Percentiles rank a stretch among this genome's conserved stretches.
These are phyloP conservation scores for Eupithecia vulgata DNA, from an alignment of 2,888 invertebrate species.

Conservation along the genomic window DNA sequence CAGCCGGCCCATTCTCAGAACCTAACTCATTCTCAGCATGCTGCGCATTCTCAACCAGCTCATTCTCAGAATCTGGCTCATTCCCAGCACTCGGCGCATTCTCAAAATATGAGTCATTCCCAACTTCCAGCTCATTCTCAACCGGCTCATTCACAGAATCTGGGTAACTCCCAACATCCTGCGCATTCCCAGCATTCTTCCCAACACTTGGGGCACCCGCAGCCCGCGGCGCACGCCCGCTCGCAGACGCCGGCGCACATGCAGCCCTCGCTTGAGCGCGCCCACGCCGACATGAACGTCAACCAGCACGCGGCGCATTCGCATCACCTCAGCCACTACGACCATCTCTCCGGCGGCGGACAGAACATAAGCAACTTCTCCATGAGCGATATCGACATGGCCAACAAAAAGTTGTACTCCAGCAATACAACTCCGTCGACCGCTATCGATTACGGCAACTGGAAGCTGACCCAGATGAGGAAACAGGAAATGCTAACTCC, in stretches of 20 bases:
- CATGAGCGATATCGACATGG: slow-evolving; percentile 75
- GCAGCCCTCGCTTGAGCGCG: slow-evolving; percentile 13
- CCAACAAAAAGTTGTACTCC: slow-evolving; percentile 75
- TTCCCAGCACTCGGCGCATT: slow-evolving; percentile 16
- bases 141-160: slow-evolving; percentile 12
- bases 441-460: slow-evolving; percentile 74
- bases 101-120: slow-evolving; percentile 9
- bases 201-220: slow-evolving; percentile 3
- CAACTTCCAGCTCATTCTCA: slow-evolving; percentile 17
- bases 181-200: slow-evolving; percentile 17
- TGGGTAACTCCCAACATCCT: slow-evolving; percentile 14
- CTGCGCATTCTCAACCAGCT: slow-evolving; percentile 16
- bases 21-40: slow-evolving; percentile 15
- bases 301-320: slow-evolving; percentile 60
- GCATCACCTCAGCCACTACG: slow-evolving; percentile 75
- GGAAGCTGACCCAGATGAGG: slow-evolving; percentile 72
- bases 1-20: slow-evolving; percentile 25
- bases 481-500: slow-evolving; percentile 68
- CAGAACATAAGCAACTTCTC: slow-evolving; percentile 69
- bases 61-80: slow-evolving; percentile 15
- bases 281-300: slow-evolving; percentile 31
- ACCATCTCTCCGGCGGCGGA: slow-evolving; percentile 58
- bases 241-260: slow-evolving; percentile 16
- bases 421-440: slow-evolving; percentile 61
- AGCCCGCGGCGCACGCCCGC: slow-evolving; percentile 6